Conservation (phyloP, 2,888 invertebrate species). For the Cephus spinipes region DNA sequence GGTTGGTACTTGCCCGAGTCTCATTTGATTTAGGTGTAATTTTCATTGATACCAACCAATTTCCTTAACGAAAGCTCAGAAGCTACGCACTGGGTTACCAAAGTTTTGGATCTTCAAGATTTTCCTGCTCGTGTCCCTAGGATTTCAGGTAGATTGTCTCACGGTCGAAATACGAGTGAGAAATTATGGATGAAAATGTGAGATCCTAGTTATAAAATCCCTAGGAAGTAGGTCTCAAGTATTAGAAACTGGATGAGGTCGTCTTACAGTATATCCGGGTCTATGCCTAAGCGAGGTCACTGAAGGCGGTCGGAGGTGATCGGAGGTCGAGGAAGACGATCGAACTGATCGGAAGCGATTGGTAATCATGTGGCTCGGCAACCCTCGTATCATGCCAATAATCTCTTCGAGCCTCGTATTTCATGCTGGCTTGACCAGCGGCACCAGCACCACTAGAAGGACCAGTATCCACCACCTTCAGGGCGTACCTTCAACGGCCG, state of each 20-base stretch:
- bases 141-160: background rate
- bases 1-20: background rate
- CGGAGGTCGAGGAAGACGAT: conserved; percentile 35
- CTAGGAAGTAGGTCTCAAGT: background rate
- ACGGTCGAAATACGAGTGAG: background rate
- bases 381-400: conserved; percentile 41
- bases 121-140: background rate
- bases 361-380: conserved; percentile 46
- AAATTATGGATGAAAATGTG: background rate
- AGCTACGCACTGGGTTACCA: background rate
- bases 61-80: background rate
- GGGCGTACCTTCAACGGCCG: background rate
- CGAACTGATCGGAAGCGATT: conserved; percentile 42
- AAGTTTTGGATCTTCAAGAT: background rate
- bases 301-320: conserved; percentile 16
- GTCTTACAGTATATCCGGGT: background rate
- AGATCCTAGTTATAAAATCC: background rate
- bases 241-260: background rate
- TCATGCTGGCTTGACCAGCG: conserved; percentile 44
- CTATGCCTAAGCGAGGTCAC: conserved; percentile 11
- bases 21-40: background rate
- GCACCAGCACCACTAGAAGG: background rate
- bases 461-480: background rate
- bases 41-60: background rate
- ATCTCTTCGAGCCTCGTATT: conserved; percentile 41